Evolutionary conservation across 1,140 invertebrate species (phyloP).

Genomic region (Drosophila malerkotliana): DNA sequence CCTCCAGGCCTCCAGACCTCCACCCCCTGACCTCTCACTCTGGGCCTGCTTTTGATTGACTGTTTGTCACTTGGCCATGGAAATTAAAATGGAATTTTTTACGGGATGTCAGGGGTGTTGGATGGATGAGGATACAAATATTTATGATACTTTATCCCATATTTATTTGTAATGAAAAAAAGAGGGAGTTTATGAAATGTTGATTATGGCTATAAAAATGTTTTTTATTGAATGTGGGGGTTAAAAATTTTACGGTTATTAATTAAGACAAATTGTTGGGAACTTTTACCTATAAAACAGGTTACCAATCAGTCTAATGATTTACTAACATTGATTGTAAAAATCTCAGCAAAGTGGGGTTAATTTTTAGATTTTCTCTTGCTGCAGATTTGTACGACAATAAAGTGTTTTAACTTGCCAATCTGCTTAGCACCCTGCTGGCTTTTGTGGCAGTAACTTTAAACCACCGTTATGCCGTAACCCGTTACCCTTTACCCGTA

Average conservation of each 20-base stretch:
- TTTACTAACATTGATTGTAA: background rate
- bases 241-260: background rate
- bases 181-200: background rate
- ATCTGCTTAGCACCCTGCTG: background rate
- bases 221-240: background rate
- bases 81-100: slow-evolving; percentile 69
- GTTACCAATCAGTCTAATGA: background rate
- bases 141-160: slow-evolving; percentile 19
- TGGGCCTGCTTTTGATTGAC: slow-evolving; percentile 44
- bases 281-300: too few relatives aligned
- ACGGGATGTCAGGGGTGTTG: background rate
- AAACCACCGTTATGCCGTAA: slow-evolving; percentile 21
- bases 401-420: slow-evolving; percentile 17
- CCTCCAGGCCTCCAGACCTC: background rate
- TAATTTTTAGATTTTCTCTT: background rate
- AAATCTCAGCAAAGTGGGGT: slow-evolving; percentile 9
- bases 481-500: background rate
- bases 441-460: slow-evolving; percentile 19
- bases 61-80: slow-evolving; percentile 47
- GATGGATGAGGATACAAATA: slow-evolving; percentile 18
- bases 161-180: background rate
- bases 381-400: slow-evolving; percentile 4
- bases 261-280: too few relatives aligned
- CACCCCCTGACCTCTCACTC: slow-evolving; percentile 22
- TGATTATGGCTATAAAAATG: background rate